Evolutionary conservation across 2,797 vertebrate genomes (phyloP), one percentile per base, ranked within the genome.

Genomic region (Sorex maritimensis): DNA sequence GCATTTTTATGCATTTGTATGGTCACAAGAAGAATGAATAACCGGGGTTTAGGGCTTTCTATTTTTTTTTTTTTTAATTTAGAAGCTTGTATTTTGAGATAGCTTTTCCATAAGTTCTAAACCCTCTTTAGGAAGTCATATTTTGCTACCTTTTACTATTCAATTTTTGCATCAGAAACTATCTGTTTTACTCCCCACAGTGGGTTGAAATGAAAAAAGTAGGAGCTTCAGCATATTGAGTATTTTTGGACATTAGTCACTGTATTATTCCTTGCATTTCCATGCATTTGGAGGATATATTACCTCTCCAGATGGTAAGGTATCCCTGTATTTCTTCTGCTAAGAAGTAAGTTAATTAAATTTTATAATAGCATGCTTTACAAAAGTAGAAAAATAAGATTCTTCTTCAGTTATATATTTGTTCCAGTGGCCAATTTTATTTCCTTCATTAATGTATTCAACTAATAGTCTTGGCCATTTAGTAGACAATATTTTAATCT

Each of bases 391-490:
- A 75, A 81, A 93, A 49, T 41, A 91, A 2, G 26, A 80, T 72
- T 68, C 58, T 3, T 8, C 30, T 49, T 71, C 9, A 19, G 23
- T 8, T 15, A 68, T 65, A 30, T 84, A 52, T 73, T 83, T 23
- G 24, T 41, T 86, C 5, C 24, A 26, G 1, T 44, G n/a, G 26
- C 69, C 67, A 52, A 26, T 4, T 1, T 14, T 8, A 0, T 87
- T 90, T 95, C 61, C 26, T 83, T 89, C 63, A 41, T 89, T 73
- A 28, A 30, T 75, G 10, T 88, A 69, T 73, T 15, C 49, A 78
- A 55, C 49, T 38, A 55, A 65, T 55, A 89, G 30, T 67, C 28
- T 68, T 77, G 68, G 14, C 34, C 24, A 71, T 79, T 91, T 73
- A 75, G 44, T 61, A 84, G 58, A 19, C 28, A 68, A 26, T 74